These are phyloP conservation scores for Coronaproctus castanopsis DNA, from an alignment of 2,888 invertebrate genomes.

Conservation along the genomic window DNA sequence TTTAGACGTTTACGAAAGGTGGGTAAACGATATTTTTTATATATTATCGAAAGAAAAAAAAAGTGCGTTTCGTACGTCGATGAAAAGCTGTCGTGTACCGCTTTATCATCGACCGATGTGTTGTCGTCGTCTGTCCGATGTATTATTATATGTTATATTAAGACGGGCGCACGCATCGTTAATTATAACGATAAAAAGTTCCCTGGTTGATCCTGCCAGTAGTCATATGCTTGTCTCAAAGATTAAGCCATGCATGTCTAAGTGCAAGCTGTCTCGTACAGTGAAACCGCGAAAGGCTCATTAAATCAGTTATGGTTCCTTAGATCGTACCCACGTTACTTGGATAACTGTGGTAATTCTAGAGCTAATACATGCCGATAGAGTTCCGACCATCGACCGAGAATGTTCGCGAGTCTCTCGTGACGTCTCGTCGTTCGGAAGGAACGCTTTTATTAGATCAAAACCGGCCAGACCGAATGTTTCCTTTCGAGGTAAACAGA, in stretches of 20 bases:
- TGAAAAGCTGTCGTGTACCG: too few relatives aligned
- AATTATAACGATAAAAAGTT: too few relatives aligned
- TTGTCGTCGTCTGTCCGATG: too few relatives aligned
- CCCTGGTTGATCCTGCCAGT: slow-evolving; percentile 38
- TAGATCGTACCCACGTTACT: slow-evolving; percentile 29
- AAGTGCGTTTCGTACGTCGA: too few relatives aligned
- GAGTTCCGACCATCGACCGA: slow-evolving; percentile 30
- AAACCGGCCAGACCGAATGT: slow-evolving; percentile 31
- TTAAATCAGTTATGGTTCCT: slow-evolving; percentile 38
- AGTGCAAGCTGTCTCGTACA: slow-evolving; percentile 34
- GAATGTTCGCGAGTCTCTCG: slow-evolving; percentile 15
- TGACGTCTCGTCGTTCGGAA: slow-evolving; percentile 16
- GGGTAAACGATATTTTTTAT: too few relatives aligned
- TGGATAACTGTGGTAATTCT: slow-evolving; percentile 44
- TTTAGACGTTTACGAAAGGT: too few relatives aligned
- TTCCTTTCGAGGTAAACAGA: slow-evolving; percentile 23
- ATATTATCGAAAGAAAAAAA: too few relatives aligned
- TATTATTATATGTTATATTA: too few relatives aligned
- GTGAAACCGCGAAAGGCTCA: slow-evolving; percentile 39
- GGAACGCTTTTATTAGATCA: slow-evolving; percentile 35
- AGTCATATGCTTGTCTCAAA: slow-evolving; percentile 46
- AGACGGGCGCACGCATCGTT: too few relatives aligned
- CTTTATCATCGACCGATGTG: too few relatives aligned
- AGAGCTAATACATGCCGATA: slow-evolving; percentile 43
- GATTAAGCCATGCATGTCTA: slow-evolving; percentile 46